Base-by-base conservation (phyloP, 2,888 invertebrate genomes). In the Conistra vaccinii region DNA sequence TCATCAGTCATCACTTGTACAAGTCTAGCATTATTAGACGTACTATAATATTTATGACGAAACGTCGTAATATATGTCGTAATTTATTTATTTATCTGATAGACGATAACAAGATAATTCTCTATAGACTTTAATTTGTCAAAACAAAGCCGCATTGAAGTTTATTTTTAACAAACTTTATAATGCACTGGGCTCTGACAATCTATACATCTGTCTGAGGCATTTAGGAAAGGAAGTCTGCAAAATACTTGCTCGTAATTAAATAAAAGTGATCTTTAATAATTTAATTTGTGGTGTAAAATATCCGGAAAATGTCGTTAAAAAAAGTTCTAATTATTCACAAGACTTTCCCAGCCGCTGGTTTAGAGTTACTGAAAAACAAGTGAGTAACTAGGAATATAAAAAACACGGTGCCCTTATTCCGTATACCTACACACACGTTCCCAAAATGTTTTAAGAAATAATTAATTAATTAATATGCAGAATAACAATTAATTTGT, bases 281-380 rank as follows among this genome's bases (percentile, higher is more conserved):
- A 23, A 20, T 74, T 39, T 7, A 14, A 14, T 57, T 55, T 42
- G 14, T 55, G 58, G 65, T 62, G 39, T 66, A 14, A 67, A 62
- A 39, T 71, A 62, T 61, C 53, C 73, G 29, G 35, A 81, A 90
- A 69, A 95, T 94, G 94, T 88, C 93, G 72, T 72, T 92, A 2
- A 91, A 90, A 86, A 89, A 90, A 78, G 93, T 95, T 83, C 80
- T 95, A 23, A 89, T 95, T 48, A 94, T 92, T 9, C 94, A 94
- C 77, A 94, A 93, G 87, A 89, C 87, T 26, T 95, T 87, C 85
- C 94, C 95, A 0, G 88, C 77, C 1, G 92, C 90, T 26, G 95
- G 94, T 4, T 88, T 95, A 83, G 90, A 94, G 42, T 68, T 95
- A 42, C 81, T 96, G 39, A 91, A 92, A 77, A 89, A 92, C 48